Evolutionary conservation across 2,797 vertebrate species (phyloP), one percentile per base, ranked within the genome.

Genomic region (Macrochelys suwanniensis): DNA sequence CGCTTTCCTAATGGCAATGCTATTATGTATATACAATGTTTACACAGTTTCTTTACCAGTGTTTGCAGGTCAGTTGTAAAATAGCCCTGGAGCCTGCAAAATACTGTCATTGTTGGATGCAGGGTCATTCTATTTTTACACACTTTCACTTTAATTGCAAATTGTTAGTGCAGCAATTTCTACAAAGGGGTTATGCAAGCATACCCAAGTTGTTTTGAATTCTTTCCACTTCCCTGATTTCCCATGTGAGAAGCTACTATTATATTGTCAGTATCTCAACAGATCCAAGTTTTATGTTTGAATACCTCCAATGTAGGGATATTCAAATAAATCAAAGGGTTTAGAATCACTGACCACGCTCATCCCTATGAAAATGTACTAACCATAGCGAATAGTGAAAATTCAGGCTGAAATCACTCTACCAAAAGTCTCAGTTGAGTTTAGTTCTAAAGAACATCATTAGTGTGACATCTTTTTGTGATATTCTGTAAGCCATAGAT

Each of bases 181-280:
- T 90, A 96, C 97, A 97, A 98, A 98, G 89, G 87, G 83, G 93
- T 98, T 97, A 97, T 92, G 93, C 92, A 96, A 96, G 95, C 96
- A 95, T 95, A 96, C 89, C 88, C 96, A 92, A 97, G 97, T 65
- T 80, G 93, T 78, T 96, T 95, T 97, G 98, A 97, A 98, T 96
- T 96, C 92, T 97, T 98, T 97, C 97, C 96, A 97, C 96, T 94
- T 96, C 97, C 96, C 96, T 96, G 96, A 95, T 47, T 96, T 89
- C 94, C 96, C 97, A 97, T 85, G 65, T 96, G 97, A 96, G 96
- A 96, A 96, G 94, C 84, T 50, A 65, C 94, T 94, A 85, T 95
- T 92, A 95, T 91, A 89, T 96, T 94, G 94, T 92, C 93, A 91
- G 96, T 89, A 87, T 94, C 94, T 92, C 89, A 87, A 95, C 94